Percentiles rank a stretch among this genome's conserved stretches.
Evolutionary conservation across 1,140 invertebrate genomes (phyloP).

Genomic region (Meloidogyne chitwoodi): DNA sequence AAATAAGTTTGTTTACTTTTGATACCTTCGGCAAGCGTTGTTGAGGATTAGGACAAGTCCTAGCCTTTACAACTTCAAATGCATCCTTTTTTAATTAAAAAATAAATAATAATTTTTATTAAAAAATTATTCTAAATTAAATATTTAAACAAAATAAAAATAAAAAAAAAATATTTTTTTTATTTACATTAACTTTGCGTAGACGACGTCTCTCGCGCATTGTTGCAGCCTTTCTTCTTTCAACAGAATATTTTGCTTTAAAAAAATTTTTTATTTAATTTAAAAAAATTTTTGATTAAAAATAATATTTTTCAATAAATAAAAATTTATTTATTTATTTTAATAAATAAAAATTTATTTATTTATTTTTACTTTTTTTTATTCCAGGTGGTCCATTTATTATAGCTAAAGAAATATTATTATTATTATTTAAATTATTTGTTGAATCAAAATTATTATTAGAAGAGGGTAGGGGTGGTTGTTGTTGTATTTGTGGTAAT

Average conservation of each 20-base stretch:
- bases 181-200: slow-evolving; percentile 77
- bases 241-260: slow-evolving; percentile 71
- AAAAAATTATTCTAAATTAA: too few relatives aligned
- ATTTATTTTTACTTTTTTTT: slow-evolving; percentile 10
- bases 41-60: slow-evolving; percentile 87
- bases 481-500: not conserved
- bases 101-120: too few relatives aligned
- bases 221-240: slow-evolving; percentile 90
- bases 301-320: not conserved
- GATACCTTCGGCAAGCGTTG: slow-evolving; percentile 80
- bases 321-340: not conserved
- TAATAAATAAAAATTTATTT: too few relatives aligned
- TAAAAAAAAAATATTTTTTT: too few relatives aligned
- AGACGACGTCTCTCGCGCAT: slow-evolving; percentile 83
- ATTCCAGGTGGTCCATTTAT: not conserved
- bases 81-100: slow-evolving; percentile 68
- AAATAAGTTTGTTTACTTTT: not conserved
- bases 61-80: slow-evolving; percentile 84
- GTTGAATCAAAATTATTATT: not conserved
- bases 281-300: slow-evolving; percentile 69
- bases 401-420: slow-evolving; percentile 3
- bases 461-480: not conserved
- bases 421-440: not conserved
- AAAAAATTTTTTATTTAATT: slow-evolving; percentile 71
- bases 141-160: too few relatives aligned